Evolutionary conservation across 1,140 invertebrate species (phyloP).

Genomic region (Delia radicum): DNA sequence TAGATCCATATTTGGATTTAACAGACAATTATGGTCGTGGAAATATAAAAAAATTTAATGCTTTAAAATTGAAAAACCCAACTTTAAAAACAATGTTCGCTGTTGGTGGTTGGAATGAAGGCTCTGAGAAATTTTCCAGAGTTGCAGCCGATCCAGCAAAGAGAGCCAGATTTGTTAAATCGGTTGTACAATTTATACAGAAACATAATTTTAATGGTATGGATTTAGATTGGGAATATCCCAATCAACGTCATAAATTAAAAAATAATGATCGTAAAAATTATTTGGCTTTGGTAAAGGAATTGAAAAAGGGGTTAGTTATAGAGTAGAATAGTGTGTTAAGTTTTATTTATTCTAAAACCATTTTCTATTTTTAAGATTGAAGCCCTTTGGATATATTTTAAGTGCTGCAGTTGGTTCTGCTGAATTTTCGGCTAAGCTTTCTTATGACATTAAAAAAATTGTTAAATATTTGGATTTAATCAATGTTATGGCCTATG

Average conservation of each 20-base stretch:
- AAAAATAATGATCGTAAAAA: slow-evolving; percentile 57
- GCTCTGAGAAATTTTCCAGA: slow-evolving; percentile 67
- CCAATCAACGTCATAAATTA: slow-evolving; percentile 63
- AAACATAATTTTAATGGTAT: slow-evolving; percentile 77
- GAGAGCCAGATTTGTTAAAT: slow-evolving; percentile 63
- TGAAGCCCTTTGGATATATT: slow-evolving; percentile 56
- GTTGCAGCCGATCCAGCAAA: slow-evolving; percentile 58
- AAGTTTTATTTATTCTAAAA: neutral
- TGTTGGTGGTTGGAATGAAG: slow-evolving; percentile 78
- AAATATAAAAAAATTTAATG: slow-evolving; percentile 61
- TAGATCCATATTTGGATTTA: slow-evolving; percentile 68
- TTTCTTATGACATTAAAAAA: slow-evolving; percentile 63
- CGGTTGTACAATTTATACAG: slow-evolving; percentile 61
- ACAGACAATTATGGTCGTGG: slow-evolving; percentile 53
- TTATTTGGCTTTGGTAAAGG: slow-evolving; percentile 60
- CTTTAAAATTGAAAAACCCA: slow-evolving; percentile 65
- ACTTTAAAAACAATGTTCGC: slow-evolving; percentile 69
- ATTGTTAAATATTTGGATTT: slow-evolving; percentile 61
- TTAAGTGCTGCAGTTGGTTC: slow-evolving; percentile 67
- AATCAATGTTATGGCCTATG: slow-evolving; percentile 72
- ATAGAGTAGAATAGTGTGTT: neutral
- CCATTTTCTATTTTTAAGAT: slow-evolving; percentile 26
- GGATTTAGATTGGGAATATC: slow-evolving; percentile 83
- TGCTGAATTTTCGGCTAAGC: slow-evolving; percentile 57
- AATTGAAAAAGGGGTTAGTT: slow-evolving; percentile 59